Conservation (phyloP, 2,888 invertebrate species). For the Ennomos erosarius region DNA sequence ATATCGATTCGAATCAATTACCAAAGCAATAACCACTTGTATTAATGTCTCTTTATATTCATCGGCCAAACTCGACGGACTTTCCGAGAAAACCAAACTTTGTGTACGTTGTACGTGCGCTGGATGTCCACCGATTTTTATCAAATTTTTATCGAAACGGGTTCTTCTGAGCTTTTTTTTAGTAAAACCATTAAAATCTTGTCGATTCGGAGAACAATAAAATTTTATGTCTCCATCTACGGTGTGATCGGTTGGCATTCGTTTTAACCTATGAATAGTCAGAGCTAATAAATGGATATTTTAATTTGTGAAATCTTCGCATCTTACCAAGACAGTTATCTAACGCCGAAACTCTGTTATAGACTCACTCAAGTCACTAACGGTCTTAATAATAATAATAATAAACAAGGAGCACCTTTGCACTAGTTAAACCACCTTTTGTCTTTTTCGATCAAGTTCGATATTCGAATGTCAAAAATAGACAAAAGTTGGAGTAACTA, state of each 20-base stretch:
- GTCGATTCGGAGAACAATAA: constrained; percentile 57
- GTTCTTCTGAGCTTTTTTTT: constrained; percentile 46
- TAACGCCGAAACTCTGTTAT: no score
- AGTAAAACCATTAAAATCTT: constrained; percentile 46
- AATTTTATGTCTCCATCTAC: constrained; percentile 67
- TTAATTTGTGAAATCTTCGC: no score
- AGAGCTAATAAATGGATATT: no score
- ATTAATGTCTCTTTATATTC: constrained; percentile 41
- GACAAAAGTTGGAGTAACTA: no score
- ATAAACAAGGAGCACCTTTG: no score
- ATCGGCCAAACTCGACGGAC: constrained; percentile 18
- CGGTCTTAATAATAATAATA: no score
- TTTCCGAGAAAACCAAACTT: constrained; percentile 35
- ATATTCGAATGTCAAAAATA: no score
- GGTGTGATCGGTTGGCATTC: constrained; percentile 46
- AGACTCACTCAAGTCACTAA: no score
- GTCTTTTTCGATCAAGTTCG: no score
- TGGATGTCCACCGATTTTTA: constrained; percentile 60
- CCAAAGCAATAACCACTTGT: constrained; percentile 32
- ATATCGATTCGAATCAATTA: constrained; percentile 37
- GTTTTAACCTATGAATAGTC: no score
- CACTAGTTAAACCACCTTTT: no score
- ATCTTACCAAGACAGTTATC: no score
- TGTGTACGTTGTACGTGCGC: constrained; percentile 56
- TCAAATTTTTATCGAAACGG: constrained; percentile 51